These are phyloP conservation scores for Masticophis lateralis DNA, from an alignment of 2,797 vertebrate genomes.

Conservation along the genomic window DNA sequence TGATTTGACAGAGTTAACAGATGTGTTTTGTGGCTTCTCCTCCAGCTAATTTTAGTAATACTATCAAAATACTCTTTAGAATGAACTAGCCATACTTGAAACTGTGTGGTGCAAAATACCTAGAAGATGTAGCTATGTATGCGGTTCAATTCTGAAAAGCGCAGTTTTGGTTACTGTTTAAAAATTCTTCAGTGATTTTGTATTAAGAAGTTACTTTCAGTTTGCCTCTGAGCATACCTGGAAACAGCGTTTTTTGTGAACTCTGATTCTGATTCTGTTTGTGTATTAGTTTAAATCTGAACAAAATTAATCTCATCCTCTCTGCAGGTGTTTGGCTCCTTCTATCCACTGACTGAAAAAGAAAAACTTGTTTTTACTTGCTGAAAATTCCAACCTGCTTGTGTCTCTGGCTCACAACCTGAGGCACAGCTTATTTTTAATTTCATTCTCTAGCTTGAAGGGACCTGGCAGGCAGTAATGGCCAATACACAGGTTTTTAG, in stretches of 20 bases:
- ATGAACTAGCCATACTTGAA: neutral
- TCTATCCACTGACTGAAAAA: neutral
- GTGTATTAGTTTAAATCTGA: neutral
- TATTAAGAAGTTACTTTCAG: neutral
- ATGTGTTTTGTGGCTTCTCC: neutral
- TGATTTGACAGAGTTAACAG: neutral
- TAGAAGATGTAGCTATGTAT: neutral
- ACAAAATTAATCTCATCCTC: neutral
- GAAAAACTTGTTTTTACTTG: neutral
- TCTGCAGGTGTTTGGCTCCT: neutral
- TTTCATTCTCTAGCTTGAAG: neutral
- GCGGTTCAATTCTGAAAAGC: neutral
- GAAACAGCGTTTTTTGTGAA: neutral
- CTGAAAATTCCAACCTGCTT: neutral
- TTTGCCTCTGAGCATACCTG: neutral
- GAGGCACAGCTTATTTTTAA: neutral
- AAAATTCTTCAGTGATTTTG: neutral
- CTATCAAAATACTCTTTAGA: neutral
- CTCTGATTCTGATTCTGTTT: neutral
- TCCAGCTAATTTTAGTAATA: neutral
- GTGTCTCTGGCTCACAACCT: neutral
- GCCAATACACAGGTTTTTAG: neutral
- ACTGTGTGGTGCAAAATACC: neutral
- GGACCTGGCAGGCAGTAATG: neutral
- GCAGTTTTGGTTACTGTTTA: neutral